phyloP scores from a whole-genome alignment of 2,113 vertebrate genomes.

The Semnopithecus entellus region DNA sequence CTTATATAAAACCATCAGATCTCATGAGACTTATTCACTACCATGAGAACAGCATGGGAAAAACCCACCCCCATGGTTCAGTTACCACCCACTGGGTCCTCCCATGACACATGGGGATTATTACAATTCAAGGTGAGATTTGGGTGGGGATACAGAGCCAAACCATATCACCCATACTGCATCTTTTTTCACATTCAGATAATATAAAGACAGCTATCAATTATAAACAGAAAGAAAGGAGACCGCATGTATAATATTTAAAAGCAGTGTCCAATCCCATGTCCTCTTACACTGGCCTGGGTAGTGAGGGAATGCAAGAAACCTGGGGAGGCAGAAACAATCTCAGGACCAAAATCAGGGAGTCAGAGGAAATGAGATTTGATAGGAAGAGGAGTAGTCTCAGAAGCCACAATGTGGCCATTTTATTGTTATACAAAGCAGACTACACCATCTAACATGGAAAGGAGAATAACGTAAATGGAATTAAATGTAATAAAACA shows the following conservation, averaged over 20 bases:
- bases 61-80: no score
- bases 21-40: no score
- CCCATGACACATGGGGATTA: no score
- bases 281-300: not conserved
- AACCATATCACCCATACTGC: not conserved
- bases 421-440: constrained; percentile 27
- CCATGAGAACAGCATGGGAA: no score
- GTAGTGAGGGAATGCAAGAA: not conserved
- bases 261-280: not conserved
- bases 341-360: not conserved
- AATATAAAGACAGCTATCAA: not conserved
- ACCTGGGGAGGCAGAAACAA: not conserved
- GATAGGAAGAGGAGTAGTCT: not conserved
- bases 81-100: no score
- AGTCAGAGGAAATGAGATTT: not conserved
- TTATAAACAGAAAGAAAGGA: not conserved
- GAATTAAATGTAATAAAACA: not conserved
- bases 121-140: no score
- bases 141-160: no score
- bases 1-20: no score
- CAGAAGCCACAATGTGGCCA: not conserved
- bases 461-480: not conserved
- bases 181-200: not conserved
- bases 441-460: not conserved
- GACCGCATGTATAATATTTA: not conserved